Evolutionary conservation across 2,113 vertebrate genomes (phyloP).

Genomic region (Oncorhynchus tshawytscha): DNA sequence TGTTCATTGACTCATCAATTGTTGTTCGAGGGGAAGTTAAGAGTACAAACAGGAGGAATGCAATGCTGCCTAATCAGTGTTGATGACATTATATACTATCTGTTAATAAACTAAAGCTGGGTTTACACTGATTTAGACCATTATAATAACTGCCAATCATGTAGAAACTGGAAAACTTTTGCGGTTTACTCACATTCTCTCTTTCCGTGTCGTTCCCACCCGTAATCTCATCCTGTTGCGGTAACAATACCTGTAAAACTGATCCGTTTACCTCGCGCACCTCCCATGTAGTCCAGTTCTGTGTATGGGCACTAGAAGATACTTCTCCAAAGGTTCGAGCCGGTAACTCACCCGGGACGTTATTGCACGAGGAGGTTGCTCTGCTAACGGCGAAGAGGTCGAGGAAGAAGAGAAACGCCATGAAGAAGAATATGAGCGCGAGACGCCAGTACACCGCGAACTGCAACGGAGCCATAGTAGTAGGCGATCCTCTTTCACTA

Average conservation of each 20-base stretch:
- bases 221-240: not conserved
- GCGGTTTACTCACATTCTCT: not conserved
- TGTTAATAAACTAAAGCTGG: no score
- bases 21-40: no score
- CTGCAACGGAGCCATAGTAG: conserved; percentile 60
- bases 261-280: not conserved
- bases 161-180: not conserved
- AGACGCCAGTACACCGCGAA: conserved; percentile 61
- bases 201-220: not conserved
- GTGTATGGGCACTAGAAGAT: not conserved
- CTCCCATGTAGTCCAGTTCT: not conserved
- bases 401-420: conserved; percentile 58
- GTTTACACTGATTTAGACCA: no score
- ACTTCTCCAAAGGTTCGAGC: not conserved
- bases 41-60: no score
- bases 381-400: conserved; percentile 45
- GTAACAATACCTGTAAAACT: not conserved
- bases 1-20: no score
- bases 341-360: conserved; percentile 21
- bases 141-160: not conserved
- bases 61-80: no score
- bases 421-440: conserved; percentile 52
- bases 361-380: conserved; percentile 34
- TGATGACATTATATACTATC: no score
- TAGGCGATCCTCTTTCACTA: no score